phyloP scores from a whole-genome alignment of 2,113 vertebrate species.

The Eulemur macaco region DNA sequence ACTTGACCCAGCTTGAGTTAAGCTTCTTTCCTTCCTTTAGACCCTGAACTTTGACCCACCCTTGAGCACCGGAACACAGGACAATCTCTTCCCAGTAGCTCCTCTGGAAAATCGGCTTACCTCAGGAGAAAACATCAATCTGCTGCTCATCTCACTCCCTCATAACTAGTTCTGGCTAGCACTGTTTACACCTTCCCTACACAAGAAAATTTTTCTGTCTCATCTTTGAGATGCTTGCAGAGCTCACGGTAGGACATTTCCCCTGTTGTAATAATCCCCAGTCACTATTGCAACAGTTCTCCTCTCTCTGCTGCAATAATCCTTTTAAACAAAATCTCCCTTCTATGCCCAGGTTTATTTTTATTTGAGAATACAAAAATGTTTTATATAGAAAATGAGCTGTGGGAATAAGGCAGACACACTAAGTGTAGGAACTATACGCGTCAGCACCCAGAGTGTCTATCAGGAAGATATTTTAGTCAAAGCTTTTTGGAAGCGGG shows the following conservation, averaged over 20 bases:
- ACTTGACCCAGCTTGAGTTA: background rate
- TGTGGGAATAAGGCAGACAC: background rate
- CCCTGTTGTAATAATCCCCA: background rate
- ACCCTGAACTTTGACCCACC: background rate
- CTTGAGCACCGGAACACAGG: background rate
- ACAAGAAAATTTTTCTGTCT: background rate
- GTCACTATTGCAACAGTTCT: background rate
- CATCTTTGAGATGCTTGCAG: background rate
- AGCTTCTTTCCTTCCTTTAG: background rate
- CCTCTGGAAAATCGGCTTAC: background rate
- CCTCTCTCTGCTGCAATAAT: background rate
- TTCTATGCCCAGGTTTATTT: background rate
- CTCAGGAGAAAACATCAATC: background rate
- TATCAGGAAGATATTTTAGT: background rate
- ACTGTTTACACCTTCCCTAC: background rate
- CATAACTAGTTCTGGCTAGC: background rate
- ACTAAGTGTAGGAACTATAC: background rate
- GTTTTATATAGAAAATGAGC: background rate
- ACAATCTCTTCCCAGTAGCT: too few species aligned
- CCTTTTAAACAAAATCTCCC: background rate
- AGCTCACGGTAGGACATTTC: background rate
- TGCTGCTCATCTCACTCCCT: background rate
- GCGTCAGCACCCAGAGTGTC: background rate
- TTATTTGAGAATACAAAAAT: background rate
- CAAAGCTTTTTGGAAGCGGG: background rate